Conservation (phyloP, 2,113 vertebrate genomes). For the Phocoena phocoena region DNA sequence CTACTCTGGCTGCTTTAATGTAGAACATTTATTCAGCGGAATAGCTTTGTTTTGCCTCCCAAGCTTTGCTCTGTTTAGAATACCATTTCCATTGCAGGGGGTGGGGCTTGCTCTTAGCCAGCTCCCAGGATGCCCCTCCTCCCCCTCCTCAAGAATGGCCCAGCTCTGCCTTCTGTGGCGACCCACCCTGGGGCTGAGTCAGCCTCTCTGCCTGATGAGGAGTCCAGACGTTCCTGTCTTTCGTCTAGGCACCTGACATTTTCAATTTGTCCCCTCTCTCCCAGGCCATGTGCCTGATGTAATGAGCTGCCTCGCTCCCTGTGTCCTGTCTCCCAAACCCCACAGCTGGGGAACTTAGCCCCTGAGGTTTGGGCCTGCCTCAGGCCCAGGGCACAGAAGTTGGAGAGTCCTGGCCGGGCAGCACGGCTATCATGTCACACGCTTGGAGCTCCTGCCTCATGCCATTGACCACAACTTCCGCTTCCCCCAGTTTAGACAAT, state of each 20-base stretch:
- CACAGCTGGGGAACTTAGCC: background rate
- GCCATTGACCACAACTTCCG: background rate
- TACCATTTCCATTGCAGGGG: slow-evolving; percentile 26
- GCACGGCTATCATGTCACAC: rapidly evolving
- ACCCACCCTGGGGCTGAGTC: background rate
- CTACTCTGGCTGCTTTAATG: slow-evolving; percentile 63
- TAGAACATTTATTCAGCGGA: slow-evolving; percentile 77
- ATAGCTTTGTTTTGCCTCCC: slow-evolving; percentile 65
- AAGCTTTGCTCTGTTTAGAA: slow-evolving; percentile 61
- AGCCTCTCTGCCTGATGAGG: background rate
- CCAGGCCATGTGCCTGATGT: background rate
- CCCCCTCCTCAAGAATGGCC: background rate
- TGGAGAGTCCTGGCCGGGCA: no score
- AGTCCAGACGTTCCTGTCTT: background rate
- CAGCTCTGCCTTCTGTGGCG: background rate
- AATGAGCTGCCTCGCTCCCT: background rate
- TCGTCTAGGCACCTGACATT: background rate
- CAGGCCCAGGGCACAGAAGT: background rate
- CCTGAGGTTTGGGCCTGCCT: background rate
- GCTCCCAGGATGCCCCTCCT: background rate
- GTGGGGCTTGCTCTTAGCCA: background rate
- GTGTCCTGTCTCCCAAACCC: background rate
- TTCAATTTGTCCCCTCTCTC: background rate
- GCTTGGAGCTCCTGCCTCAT: background rate
- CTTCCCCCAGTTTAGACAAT: background rate